Evolutionary conservation across 2,797 vertebrate genomes (phyloP).

Genomic region (Amniataba percoides): DNA sequence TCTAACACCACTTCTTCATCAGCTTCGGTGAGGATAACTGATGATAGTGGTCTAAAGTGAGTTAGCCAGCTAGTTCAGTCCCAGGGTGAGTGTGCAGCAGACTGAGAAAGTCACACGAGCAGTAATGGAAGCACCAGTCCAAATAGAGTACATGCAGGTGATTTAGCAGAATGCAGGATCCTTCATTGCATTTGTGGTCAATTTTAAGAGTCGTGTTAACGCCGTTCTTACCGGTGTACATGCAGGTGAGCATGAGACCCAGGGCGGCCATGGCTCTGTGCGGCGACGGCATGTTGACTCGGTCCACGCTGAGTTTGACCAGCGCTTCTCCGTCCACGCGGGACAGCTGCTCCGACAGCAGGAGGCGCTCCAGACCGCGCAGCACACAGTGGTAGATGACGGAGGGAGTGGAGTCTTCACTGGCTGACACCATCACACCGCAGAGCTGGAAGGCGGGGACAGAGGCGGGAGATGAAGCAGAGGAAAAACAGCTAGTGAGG

Average conservation of each 20-base stretch:
- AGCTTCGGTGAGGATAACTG: background rate
- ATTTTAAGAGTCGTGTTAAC: slow-evolving; percentile 2
- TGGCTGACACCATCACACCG: slow-evolving; percentile 95
- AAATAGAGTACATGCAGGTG: slow-evolving; percentile 91
- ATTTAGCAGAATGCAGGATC: slow-evolving; percentile 47
- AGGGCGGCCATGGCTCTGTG: slow-evolving; percentile 98
- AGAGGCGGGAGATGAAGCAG: background rate
- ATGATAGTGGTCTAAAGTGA: background rate
- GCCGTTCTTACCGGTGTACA: slow-evolving; percentile 94
- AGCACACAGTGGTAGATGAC: slow-evolving; percentile 96
- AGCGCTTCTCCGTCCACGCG: slow-evolving; percentile 93
- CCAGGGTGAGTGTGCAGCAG: slow-evolving; percentile 12
- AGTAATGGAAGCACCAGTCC: slow-evolving; percentile 47
- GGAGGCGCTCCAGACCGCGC: slow-evolving; percentile 94
- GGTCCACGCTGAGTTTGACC: slow-evolving; percentile 96
- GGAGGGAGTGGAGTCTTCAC: slow-evolving; percentile 95
- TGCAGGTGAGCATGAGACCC: slow-evolving; percentile 99
- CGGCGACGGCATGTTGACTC: slow-evolving; percentile 96
- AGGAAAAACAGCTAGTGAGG: background rate
- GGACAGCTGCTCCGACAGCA: slow-evolving; percentile 96
- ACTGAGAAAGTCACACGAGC: background rate
- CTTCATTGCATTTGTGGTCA: background rate
- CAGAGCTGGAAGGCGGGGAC: slow-evolving; percentile 86
- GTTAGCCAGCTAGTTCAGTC: slow-evolving; percentile 20
- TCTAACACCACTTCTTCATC: background rate